Percentiles rank a stretch among this genome's conserved stretches.
Evolutionary conservation across 2,888 invertebrate genomes (phyloP).

Genomic region (Sceliomorpha sp.): DNA sequence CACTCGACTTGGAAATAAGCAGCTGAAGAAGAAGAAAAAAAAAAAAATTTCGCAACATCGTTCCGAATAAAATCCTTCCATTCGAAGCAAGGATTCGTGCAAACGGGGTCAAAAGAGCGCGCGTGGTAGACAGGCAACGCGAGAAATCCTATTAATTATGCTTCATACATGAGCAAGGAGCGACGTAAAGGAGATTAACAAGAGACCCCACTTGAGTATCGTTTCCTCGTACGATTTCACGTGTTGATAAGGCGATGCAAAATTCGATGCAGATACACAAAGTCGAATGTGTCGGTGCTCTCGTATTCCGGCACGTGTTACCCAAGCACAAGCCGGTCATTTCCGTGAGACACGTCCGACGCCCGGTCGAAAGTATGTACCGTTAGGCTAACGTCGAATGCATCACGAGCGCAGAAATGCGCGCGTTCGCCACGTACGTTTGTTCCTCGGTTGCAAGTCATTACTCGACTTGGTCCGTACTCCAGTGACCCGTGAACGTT

Average conservation of each 20-base stretch:
- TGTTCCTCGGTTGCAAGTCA: conserved; percentile 60
- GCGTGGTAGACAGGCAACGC: too few relatives aligned
- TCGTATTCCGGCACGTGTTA: conserved; percentile 44
- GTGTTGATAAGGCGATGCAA: too few relatives aligned
- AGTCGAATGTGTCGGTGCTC: too few relatives aligned
- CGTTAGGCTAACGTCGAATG: conserved; percentile 52
- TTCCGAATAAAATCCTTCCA: too few relatives aligned
- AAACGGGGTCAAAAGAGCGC: too few relatives aligned
- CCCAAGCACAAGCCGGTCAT: conserved; percentile 44
- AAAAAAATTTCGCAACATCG: too few relatives aligned
- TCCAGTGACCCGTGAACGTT: conserved; percentile 78
- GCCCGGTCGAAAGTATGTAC: conserved; percentile 46
- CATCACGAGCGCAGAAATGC: conserved; percentile 62
- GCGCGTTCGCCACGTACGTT: too few relatives aligned
- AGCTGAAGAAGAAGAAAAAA: too few relatives aligned
- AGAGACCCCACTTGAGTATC: conserved; percentile 45
- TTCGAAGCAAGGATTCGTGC: too few relatives aligned
- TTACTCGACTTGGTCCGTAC: conserved; percentile 67
- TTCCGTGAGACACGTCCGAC: conserved; percentile 51
- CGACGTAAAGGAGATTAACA: conserved; percentile 20
- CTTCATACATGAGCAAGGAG: too few relatives aligned
- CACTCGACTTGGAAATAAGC: too few relatives aligned
- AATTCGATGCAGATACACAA: conserved; percentile 48
- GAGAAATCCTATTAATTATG: too few relatives aligned
- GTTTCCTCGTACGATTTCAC: conserved; percentile 49